Evolutionary conservation across 1,140 invertebrate species (phyloP), one percentile per base, ranked within the genome.

Genomic region (Bombus vancouverensis): DNA sequence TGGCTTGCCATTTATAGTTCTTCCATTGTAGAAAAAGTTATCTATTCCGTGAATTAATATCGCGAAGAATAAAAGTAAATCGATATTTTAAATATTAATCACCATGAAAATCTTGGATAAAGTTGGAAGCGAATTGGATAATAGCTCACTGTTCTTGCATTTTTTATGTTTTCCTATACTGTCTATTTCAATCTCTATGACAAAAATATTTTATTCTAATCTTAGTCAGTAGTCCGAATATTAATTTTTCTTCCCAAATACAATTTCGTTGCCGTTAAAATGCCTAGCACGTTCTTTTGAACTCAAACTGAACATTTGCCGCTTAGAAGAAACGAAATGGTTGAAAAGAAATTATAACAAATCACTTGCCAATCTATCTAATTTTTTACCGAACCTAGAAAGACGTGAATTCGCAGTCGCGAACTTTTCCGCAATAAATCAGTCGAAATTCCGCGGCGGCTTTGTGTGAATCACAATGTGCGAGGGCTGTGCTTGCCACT

Each of bases 381-480:
- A 13, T 44, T 78, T 65, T 53, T 37, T 37, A 76, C 22, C 44
- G 25, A 42, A 1, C 0, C 65, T 12, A 13, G 10, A 32, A 44
- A 3, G 10, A n/a, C 25, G 25, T 34, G 5, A n/a, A 44, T 9
- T 13, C 37, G 75, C n/a, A 78, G 59, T 83, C 32, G 47, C 34
- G n/a, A 70, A 39, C 53, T 68, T 79, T 47, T 71, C 39, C 37
- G 42, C 32, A 53, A 79, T 80, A 72, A 85, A 85, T 80, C 82
- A 71, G 13, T 28, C 4, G 75, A 39, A 84, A 65, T 80, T 85
- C 71, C 76, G 34, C 37, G 74, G 74, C n/a, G 75, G 75, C 66
- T 47, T 84, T 71, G 78, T 79, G 44, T 18, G 77, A 68, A 79
- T 66, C 62, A 70, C 75, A 77, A 83, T 66, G 81, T 77, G 37